Conservation (phyloP, 2,888 invertebrate species). For the Ornithoptera alexandrae region DNA sequence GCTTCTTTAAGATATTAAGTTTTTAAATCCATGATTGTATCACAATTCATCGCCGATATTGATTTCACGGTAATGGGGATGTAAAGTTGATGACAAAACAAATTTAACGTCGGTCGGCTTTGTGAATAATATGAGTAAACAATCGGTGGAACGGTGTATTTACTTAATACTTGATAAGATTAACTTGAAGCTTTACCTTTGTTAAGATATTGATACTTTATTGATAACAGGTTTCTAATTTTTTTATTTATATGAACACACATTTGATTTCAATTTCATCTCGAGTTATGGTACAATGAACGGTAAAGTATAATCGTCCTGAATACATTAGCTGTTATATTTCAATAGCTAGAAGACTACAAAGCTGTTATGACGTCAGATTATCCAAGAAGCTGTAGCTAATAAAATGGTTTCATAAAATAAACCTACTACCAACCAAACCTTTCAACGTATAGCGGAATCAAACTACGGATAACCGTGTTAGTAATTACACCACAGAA, state of each 20-base stretch:
- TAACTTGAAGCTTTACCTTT: not conserved
- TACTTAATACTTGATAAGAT: not conserved
- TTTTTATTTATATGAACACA: not conserved
- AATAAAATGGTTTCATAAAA: too few species aligned
- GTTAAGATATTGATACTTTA: not conserved
- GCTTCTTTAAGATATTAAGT: not conserved
- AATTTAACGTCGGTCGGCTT: slow-evolving; percentile 10
- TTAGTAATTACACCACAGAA: too few species aligned
- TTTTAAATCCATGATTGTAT: not conserved
- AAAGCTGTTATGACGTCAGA: too few species aligned
- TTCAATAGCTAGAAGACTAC: too few species aligned
- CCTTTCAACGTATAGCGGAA: too few species aligned
- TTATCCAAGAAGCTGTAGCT: too few species aligned
- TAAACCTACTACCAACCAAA: too few species aligned
- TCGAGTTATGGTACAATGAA: too few species aligned
- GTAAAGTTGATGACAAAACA: slow-evolving; percentile 7
- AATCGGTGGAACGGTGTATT: not conserved
- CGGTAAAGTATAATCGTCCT: too few species aligned
- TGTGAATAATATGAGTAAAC: slow-evolving; percentile 7
- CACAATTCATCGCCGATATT: not conserved
- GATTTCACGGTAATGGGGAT: slow-evolving; percentile 4
- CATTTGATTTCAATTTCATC: too few species aligned
- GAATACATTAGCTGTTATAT: too few species aligned
- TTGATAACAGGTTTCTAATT: not conserved
- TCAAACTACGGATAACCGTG: too few species aligned